Evolutionary conservation across 2,888 invertebrate species (phyloP).

Genomic region (Leptothorax acervorum): DNA sequence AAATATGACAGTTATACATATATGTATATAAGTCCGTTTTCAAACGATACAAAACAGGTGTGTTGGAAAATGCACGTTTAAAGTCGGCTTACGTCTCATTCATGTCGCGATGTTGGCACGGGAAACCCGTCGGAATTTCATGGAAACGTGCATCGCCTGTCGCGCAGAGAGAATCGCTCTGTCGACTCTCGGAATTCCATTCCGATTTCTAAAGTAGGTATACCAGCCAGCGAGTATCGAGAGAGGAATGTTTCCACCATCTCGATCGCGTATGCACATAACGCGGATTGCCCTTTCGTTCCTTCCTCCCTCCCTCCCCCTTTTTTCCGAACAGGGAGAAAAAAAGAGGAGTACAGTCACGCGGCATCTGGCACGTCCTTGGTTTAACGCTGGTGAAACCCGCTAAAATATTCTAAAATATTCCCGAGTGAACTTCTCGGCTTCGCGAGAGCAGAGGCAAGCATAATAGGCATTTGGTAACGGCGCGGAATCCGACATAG

Average conservation of each 20-base stretch:
- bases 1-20: background rate
- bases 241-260: constrained; percentile 28
- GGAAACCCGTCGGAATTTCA: constrained; percentile 40
- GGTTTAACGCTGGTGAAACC: constrained; percentile 62
- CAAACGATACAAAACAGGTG: constrained; percentile 1
- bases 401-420: constrained; percentile 80
- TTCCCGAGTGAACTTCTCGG: constrained; percentile 60
- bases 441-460: constrained; percentile 1
- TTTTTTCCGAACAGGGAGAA: constrained; percentile 12
- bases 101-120: constrained; percentile 32
- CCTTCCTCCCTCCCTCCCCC: background rate
- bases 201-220: constrained; percentile 66
- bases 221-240: constrained; percentile 58
- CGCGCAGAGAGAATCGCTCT: constrained; percentile 66
- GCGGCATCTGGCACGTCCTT: constrained; percentile 67
- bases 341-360: constrained; percentile 47
- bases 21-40: background rate
- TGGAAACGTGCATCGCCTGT: constrained; percentile 45
- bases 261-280: constrained; percentile 62
- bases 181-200: constrained; percentile 66
- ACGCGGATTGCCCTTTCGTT: constrained; percentile 64
- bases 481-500: constrained; percentile 18
- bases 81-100: constrained; percentile 52
- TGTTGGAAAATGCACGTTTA: constrained; percentile 22
- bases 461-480: constrained; percentile 1